These are phyloP conservation scores for Pterobdella sp. DNA, from an alignment of 2,888 invertebrate genomes.

Conservation along the genomic window DNA sequence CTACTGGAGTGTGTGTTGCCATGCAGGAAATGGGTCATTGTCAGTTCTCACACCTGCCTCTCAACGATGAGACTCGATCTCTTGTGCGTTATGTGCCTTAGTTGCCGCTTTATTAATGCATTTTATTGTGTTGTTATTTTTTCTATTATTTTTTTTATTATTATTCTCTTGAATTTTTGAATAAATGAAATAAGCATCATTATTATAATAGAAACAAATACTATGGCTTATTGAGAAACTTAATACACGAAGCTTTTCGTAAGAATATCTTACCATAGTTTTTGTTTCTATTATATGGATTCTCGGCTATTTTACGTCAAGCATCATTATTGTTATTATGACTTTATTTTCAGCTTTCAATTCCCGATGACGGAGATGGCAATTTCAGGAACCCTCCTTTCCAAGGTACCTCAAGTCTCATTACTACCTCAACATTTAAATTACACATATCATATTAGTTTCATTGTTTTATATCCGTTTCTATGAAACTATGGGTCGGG, in stretches of 20 bases:
- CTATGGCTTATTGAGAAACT: no score
- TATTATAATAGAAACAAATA: no score
- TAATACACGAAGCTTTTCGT: no score
- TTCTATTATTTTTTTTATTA: background rate
- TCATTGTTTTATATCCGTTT: background rate
- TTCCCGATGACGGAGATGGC: background rate
- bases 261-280: no score
- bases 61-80: conserved; percentile 67
- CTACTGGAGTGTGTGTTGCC: conserved; percentile 65
- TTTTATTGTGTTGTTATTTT: background rate
- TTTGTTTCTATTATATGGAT: background rate
- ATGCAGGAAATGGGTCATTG: conserved; percentile 64
- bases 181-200: no score
- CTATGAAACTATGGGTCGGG: background rate
- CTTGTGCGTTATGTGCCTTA: conserved; percentile 54
- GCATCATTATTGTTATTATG: background rate
- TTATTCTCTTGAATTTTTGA: background rate
- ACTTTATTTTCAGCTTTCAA: background rate
- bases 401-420: no score
- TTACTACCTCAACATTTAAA: no score
- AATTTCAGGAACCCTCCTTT: background rate
- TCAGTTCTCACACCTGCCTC: conserved; percentile 83
- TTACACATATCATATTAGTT: no score
- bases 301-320: background rate
- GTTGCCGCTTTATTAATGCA: background rate